Percentiles rank a stretch among this genome's conserved stretches.
phyloP scores from a whole-genome alignment of 2,797 vertebrate genomes.

The Artibeus jamaicensis region DNA sequence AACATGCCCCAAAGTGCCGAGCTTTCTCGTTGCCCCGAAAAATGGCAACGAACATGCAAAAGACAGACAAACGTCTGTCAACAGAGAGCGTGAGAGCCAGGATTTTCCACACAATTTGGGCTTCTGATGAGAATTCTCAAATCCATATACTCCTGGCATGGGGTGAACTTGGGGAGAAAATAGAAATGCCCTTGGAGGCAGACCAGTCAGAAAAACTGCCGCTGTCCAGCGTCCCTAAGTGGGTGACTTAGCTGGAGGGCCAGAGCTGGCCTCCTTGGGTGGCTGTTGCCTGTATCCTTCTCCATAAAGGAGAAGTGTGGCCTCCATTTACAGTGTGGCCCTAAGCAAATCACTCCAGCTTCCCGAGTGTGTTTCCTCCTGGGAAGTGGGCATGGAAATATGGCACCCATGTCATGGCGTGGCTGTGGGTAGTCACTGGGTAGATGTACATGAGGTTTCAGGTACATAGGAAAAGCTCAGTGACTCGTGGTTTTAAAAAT shows the following conservation, averaged over 20 bases:
- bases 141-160: fast-evolving
- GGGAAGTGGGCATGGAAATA: not conserved
- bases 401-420: fast-evolving
- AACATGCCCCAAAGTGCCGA: not conserved
- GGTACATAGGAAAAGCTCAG: not conserved
- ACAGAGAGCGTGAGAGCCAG: not conserved
- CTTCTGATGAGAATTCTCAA: not conserved
- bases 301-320: no score
- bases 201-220: not conserved
- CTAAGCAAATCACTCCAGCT: not conserved
- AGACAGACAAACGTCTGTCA: not conserved
- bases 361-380: not conserved
- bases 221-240: fast-evolving
- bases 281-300: not conserved
- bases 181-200: not conserved
- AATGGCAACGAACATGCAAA: fast-evolving
- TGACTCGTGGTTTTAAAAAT: not conserved
- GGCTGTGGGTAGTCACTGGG: fast-evolving
- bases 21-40: not conserved
- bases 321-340: no score
- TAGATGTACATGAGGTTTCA: not conserved
- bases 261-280: fast-evolving
- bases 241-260: not conserved
- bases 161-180: not conserved
- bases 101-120: not conserved